Percentiles rank a stretch among this genome's conserved stretches.
phyloP scores from a whole-genome alignment of 2,113 vertebrate genomes.

The Dipodomys stephensi region DNA sequence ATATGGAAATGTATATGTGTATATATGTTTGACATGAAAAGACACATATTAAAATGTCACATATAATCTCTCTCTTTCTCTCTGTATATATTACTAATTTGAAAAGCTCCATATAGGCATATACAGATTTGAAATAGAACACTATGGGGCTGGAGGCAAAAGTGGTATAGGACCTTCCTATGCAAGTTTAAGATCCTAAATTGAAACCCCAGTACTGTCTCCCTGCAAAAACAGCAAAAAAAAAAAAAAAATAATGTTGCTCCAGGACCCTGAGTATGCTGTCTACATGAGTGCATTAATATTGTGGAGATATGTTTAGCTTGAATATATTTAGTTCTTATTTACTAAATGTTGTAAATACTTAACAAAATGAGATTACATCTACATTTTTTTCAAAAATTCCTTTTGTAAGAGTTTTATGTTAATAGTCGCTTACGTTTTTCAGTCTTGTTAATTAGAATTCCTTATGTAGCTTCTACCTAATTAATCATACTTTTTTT shows the following conservation, averaged over 20 bases:
- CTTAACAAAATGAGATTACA: not conserved
- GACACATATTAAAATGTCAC: too few species aligned
- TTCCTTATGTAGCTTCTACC: not conserved
- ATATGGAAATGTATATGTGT: not conserved
- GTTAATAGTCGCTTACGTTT: not conserved
- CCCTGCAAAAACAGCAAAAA: too few species aligned
- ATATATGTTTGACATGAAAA: not conserved
- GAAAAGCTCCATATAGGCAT: not conserved
- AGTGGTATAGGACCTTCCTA: too few species aligned
- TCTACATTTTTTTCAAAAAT: too few species aligned
- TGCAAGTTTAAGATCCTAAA: too few species aligned
- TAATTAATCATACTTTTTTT: too few species aligned
- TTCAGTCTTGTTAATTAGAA: constrained; percentile 28
- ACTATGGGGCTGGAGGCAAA: not conserved
- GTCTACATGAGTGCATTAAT: not conserved
- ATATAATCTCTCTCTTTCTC: too few species aligned
- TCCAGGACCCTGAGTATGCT: not conserved
- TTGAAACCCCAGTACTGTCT: too few species aligned
- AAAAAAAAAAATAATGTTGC: too few species aligned
- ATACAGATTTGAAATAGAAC: not conserved
- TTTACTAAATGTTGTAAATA: constrained; percentile 21
- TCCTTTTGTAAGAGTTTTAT: constrained; percentile 15
- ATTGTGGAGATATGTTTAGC: not conserved
- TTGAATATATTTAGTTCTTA: not conserved
- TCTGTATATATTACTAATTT: not conserved